Conservation (phyloP, 92 coral and sea anemone species). For the Phenganax marumi region DNA sequence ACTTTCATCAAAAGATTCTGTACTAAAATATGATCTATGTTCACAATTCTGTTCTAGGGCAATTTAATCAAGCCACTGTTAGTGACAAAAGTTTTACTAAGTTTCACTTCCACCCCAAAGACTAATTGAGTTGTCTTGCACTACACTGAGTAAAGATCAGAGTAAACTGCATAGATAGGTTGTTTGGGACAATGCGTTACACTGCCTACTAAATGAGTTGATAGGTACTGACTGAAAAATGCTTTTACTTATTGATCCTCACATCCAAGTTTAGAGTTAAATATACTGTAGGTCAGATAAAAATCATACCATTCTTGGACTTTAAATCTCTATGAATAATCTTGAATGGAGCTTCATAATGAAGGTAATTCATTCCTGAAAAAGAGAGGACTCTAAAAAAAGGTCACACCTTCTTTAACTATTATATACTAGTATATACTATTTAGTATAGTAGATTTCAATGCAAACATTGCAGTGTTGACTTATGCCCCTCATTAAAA, state of each 20-base stretch:
- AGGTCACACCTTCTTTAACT: no score
- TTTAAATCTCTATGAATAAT: conserved; percentile 78
- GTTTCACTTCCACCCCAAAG: neutral
- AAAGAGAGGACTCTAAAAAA: neutral
- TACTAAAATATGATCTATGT: neutral
- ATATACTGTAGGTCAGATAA: neutral
- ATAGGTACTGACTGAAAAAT: no score
- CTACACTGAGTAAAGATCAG: no score
- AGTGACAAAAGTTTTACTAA: neutral
- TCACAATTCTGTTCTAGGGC: neutral
- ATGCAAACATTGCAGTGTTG: neutral
- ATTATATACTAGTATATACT: no score
- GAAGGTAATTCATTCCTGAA: conserved; percentile 71
- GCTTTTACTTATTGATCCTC: neutral
- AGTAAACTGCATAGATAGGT: no score
- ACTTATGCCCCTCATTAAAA: neutral
- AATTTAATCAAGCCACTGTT: neutral
- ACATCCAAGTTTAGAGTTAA: neutral
- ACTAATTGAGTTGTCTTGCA: neutral
- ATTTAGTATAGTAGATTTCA: no score
- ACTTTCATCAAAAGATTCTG: no score
- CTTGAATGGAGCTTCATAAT: conserved; percentile 80
- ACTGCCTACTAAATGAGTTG: no score
- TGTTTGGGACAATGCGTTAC: no score
- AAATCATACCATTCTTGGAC: conserved; percentile 73